phyloP scores from a whole-genome alignment of 2,797 vertebrate species.

The Micropoecilia bifurca region DNA sequence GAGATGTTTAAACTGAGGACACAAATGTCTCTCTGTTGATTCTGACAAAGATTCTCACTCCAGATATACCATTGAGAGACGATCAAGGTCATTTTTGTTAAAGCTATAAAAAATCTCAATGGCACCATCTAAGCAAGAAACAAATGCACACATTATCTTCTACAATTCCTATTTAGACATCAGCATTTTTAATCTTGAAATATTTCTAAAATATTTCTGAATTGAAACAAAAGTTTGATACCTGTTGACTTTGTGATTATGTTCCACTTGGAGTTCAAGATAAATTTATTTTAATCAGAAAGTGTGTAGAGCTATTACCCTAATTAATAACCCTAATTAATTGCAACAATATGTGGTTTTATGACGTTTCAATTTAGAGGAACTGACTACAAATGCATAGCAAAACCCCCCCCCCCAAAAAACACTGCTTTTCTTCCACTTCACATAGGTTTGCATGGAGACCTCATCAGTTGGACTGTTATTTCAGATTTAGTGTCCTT shows the following conservation, averaged over 20 bases:
- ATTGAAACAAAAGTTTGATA: background rate
- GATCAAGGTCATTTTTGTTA: background rate
- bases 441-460: background rate
- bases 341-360: background rate
- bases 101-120: background rate
- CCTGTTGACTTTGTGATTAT: background rate
- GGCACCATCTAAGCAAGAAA: background rate
- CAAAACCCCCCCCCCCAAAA: background rate
- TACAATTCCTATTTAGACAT: background rate
- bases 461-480: slow-evolving; percentile 35
- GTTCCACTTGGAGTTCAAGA: background rate
- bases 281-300: background rate
- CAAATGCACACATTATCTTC: background rate
- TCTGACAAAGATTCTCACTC: background rate
- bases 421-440: background rate
- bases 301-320: background rate
- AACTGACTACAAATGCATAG: background rate
- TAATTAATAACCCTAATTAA: too few species aligned
- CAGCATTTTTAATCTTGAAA: background rate
- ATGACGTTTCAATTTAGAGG: background rate
- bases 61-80: background rate
- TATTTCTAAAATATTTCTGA: background rate
- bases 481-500: slow-evolving; percentile 15
- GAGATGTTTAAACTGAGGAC: background rate
- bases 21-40: background rate